Evolutionary conservation across 2,113 vertebrate genomes (phyloP), one percentile per base, ranked within the genome.

Genomic region (Channa argus): DNA sequence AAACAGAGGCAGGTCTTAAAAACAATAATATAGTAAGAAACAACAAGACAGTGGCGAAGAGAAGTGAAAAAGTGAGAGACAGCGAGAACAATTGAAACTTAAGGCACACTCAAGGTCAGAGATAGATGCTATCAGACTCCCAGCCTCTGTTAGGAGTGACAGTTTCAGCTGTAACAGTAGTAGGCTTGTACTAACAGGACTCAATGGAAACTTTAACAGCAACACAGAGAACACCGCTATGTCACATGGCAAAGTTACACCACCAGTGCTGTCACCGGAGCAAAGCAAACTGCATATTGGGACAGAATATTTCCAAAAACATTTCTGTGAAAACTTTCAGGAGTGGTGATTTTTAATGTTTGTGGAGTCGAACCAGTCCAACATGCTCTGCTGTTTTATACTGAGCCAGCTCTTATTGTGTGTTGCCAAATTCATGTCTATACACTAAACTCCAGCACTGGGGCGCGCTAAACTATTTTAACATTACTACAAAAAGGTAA

Each of bases 121-220:
- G 67, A 76, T 41, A 65, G 72, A 75, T 39, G 10, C 71, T 76
- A 73, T 84, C 83, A 74, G 47, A 74, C 71, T 77, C 74, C 80
- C 63, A 53, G 70, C 65, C 71, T 60, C 15, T 44, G 5, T 46
- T 15, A 50, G 59, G 54, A 34, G 33, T 55, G 80, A 63, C 77
- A 53, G 58, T 60, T 80, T 65, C 41, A 74, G 62, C 60, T 73
- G 76, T 82, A 90, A 89, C 74, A 43, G 46, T 39, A 85, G 88
- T n/a, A 67, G 73, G 37, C 46, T 55, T 5, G 15, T 59, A 70
- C 64, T 14, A 52, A 65, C 47, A 33, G 60, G 53, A 51, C 71
- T 74, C 58, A 65, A 44, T 88, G 88, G 85, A 87, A 90, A 89
- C 78, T 77, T 62, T 39, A 84, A 68, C 13, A 8, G 74, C 61